Evolutionary conservation across 2,888 invertebrate genomes (phyloP).

Genomic region (Sinodicranocentrus sp.): DNA sequence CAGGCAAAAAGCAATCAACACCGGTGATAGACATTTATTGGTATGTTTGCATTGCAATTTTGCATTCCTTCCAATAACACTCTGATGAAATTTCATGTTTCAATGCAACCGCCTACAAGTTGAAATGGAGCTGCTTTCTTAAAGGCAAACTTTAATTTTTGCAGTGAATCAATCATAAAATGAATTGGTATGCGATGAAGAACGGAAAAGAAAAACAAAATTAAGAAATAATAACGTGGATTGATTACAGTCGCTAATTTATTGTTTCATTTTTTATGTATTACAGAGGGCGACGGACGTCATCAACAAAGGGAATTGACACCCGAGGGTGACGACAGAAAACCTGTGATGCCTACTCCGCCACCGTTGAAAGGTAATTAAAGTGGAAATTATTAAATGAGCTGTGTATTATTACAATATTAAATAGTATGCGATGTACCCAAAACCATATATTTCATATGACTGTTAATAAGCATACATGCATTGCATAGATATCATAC

Average conservation of each 20-base stretch:
- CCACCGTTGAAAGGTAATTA: slow-evolving; percentile 76
- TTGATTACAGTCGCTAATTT: slow-evolving; percentile 33
- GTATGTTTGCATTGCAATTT: slow-evolving; percentile 9
- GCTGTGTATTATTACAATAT: too few species aligned
- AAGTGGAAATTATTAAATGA: slow-evolving; percentile 19
- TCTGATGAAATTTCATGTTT: slow-evolving; percentile 11
- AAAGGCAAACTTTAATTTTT: not conserved
- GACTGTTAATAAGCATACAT: too few species aligned
- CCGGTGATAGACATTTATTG: slow-evolving; percentile 41
- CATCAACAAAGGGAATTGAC: slow-evolving; percentile 74
- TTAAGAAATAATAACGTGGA: slow-evolving; percentile 16
- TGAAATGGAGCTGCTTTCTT: not conserved
- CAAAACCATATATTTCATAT: too few species aligned
- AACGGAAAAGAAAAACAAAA: not conserved
- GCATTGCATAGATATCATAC: too few species aligned
- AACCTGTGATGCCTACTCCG: slow-evolving; percentile 74
- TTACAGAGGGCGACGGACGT: slow-evolving; percentile 76
- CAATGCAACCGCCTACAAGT: not conserved
- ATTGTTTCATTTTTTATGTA: slow-evolving; percentile 25
- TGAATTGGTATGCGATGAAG: slow-evolving; percentile 9
- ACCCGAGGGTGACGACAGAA: slow-evolving; percentile 76
- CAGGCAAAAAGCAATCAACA: slow-evolving; percentile 23
- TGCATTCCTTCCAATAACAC: slow-evolving; percentile 16
- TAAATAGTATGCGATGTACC: too few species aligned
- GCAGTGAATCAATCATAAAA: too few species aligned